Evolutionary conservation across 1,140 invertebrate genomes (phyloP), one percentile per base, ranked within the genome.

Genomic region (Euwallacea similis): DNA sequence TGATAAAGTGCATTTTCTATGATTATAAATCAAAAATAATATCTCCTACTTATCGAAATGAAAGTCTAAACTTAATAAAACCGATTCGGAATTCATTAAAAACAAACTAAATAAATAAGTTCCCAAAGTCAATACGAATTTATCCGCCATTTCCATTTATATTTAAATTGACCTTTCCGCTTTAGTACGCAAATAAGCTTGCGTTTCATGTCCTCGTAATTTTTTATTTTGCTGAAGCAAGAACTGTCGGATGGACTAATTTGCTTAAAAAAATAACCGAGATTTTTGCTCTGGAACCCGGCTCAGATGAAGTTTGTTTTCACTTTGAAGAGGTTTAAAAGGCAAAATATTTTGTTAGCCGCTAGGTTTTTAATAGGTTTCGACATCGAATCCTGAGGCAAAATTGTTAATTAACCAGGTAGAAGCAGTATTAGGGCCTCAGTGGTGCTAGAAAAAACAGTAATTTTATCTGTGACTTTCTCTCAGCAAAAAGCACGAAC

Each of bases 251-350:
- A 13, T 50, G 9, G 46, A 50, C 46, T 50, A 50, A 50, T 50
- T 50, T 10, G 46, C 13, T 50, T 50, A 50, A 50, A 11, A 50
- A 50, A 50, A 50, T 13, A 50, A 50, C 46, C 46, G 46, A 50
- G 13, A 50, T 11, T 50, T 50, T 50, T 50, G 46, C 46, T 50
- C 46, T 13, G 46, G 46, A 11, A 50, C 46, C 9, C 9, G 13
- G 46, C 13, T 50, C 21, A 33, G 21, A 33, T 33, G 21, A 33
- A 33, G 21, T 50, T 10, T 50, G 46, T 13, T 10, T 50, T 13
- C 46, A 13, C 6, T 50, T 50, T 50, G 46, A 50, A 50, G 46
- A 10, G 46, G 46, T 50, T 50, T 50, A 50, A 50, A 50, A 50
- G 46, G 46, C 46, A 11, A 50, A 50, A 50, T 11, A 50, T 50